These are phyloP conservation scores for Xyrichtys novacula DNA, from an alignment of 2,797 vertebrate species.

Conservation along the genomic window DNA sequence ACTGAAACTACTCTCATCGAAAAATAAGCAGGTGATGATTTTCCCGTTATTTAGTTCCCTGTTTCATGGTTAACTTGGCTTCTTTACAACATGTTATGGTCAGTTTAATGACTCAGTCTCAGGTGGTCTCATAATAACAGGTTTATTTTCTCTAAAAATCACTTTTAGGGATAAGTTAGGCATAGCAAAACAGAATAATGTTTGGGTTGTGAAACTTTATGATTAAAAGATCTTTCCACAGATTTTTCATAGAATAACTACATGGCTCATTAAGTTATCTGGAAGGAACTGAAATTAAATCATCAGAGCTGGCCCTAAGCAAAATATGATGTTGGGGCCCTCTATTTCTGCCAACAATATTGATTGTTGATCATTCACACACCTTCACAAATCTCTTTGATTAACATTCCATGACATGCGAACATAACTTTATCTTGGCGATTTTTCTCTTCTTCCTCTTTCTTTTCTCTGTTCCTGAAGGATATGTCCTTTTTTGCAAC, in stretches of 20 bases:
- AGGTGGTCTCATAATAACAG: conserved; percentile 34
- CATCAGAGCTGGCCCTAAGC: too few species aligned
- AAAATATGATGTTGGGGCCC: too few species aligned
- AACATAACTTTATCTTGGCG: too few species aligned
- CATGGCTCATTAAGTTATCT: not conserved
- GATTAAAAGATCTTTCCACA: conserved; percentile 33
- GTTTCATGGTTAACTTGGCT: conserved; percentile 14
- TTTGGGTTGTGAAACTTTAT: conserved; percentile 25
- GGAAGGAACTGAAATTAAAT: not conserved
- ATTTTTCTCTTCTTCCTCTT: too few species aligned
- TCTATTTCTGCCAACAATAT: too few species aligned
- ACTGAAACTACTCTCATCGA: not conserved
- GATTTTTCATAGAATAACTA: conserved; percentile 18
- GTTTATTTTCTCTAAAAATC: conserved; percentile 52
- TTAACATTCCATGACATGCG: too few species aligned
- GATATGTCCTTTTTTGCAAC: too few species aligned
- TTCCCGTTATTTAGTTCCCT: not conserved
- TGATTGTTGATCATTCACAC: too few species aligned
- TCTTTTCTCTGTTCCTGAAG: too few species aligned
- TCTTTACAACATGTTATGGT: conserved; percentile 45
- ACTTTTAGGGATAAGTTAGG: conserved; percentile 41
- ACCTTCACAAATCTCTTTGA: too few species aligned
- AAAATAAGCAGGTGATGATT: conserved; percentile 1
- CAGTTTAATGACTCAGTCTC: conserved; percentile 32
- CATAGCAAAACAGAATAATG: conserved; percentile 35